Evolutionary conservation across 2,888 invertebrate species (phyloP), one percentile per base, ranked within the genome.

Genomic region (Campoletis raptor): DNA sequence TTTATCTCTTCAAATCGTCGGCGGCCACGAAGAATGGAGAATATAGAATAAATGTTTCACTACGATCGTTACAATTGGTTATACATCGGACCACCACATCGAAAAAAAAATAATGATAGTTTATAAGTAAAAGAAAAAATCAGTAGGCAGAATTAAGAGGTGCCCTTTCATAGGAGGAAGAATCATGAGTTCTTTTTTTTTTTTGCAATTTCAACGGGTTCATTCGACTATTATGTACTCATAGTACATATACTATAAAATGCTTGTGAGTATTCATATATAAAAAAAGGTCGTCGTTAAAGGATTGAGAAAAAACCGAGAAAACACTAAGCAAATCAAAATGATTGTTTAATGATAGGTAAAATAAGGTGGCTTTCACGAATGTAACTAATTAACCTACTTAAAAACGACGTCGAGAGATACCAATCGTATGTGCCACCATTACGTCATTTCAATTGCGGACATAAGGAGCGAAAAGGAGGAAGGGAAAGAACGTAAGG

Each of bases 371-470:
- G 42, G 15, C 21, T 15, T 54, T 54, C 52, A 78, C 66, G 61
- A 81, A 79, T 69, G 40, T 54, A 64, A 30, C 42, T 61, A 70
- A 79, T 82, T 87, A 85, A 85, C 76, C 85, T 66, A 87, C 54
- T 82, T 76, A 52, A 81, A 45, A 54, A 73, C 52, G 54, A 70
- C 61, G 70, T 70, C 64, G 69, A 81, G 79, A 80, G 85, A 86
- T 85, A 85, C 81, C 76, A 79, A 79, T 81, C 85, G 81, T 85
- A 81, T 85, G 83, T 83, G 88, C 18, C 79, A 85, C 83, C 82
- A 88, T 88, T 85, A 84, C 85, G 81, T 85, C 78, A 67, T 72
- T 66, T 69, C 78, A 10, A 30, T 24, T 54, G 72, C 86, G 80
- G 78, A 87, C 82, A 70, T 74, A 72, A 74, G n/a, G 81, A 64